Evolutionary conservation across 2,888 invertebrate species (phyloP), one percentile per base, ranked within the genome.

Genomic region (Dinocampus coccinellae): DNA sequence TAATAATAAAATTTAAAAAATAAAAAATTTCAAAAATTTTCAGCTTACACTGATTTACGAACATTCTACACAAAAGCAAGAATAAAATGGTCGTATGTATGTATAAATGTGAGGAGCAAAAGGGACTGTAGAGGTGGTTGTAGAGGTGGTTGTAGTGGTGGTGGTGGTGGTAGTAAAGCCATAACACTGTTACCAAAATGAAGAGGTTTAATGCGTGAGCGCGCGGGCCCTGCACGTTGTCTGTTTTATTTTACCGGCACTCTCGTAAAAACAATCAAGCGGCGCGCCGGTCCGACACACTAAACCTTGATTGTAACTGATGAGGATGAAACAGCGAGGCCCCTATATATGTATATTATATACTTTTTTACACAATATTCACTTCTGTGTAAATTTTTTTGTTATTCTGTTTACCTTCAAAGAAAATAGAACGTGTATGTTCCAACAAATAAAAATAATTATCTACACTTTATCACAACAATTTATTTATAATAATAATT

Each of bases 241-340:
- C 73, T 64, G 75, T 74, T 78, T 73, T 72, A 72, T 76, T 74
- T 72, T 73, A 73, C 74, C 74, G 73, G 70, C 69, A 70, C 80
- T 81, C 81, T 84, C 85, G 80, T 85, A 86, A 86, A 86, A 85
- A 85, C 83, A 85, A 86, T 85, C 85, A 86, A 84, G 81, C 74
- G 79, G 77, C 80, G 80, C 80, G 78, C 78, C 80, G 76, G 74
- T 72, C 77, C 80, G 77, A 77, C 81, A 79, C 78, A 81, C 80
- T 79, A 80, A 82, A 80, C 77, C 81, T 82, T 84, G 84, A 84
- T 84, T 83, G 81, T 83, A 81, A 80, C 82, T 81, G 82, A 83
- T 83, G 83, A 83, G 80, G 75, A 78, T 75, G 76, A 79, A 77
- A 79, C 76, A 75, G 71, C 73, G 73, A 75, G 75, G 63, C 64